Percentiles rank a stretch among this genome's conserved stretches.
Evolutionary conservation across 2,113 vertebrate genomes (phyloP).

Genomic region (Martes martes): DNA sequence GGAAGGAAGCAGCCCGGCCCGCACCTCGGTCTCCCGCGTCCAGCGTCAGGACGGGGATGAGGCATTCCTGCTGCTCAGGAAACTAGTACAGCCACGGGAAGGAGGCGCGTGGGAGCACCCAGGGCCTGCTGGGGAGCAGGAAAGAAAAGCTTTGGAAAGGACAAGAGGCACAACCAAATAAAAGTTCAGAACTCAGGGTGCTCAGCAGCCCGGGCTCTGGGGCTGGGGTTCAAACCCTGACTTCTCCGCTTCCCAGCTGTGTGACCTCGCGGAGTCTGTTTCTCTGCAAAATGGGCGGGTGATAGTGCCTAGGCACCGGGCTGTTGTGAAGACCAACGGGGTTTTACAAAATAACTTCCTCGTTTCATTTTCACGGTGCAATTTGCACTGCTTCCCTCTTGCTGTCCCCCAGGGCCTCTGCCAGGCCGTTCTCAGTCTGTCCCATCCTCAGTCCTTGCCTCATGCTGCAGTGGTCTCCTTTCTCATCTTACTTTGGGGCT

Average conservation of each 20-base stretch:
- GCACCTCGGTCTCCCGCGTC: not conserved
- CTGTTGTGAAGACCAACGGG: not conserved
- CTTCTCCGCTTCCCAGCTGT: no score
- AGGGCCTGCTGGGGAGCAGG: not conserved
- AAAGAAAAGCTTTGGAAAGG: not conserved
- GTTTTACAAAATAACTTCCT: not conserved
- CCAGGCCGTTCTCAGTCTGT: not conserved
- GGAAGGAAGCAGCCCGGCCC: not conserved
- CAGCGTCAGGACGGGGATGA: accelerated
- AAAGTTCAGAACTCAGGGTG: not conserved
- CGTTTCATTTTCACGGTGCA: not conserved
- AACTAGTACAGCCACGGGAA: accelerated
- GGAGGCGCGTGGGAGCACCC: not conserved
- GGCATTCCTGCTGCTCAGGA: not conserved
- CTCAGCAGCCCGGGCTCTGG: no score
- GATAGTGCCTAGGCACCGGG: accelerated
- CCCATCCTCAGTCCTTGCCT: not conserved
- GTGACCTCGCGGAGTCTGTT: not conserved
- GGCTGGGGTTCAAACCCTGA: not conserved
- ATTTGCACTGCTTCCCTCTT: accelerated
- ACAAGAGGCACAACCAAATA: not conserved
- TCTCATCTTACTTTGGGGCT: not conserved
- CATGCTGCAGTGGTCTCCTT: no score
- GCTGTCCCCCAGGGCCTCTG: not conserved
- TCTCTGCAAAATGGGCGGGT: not conserved